These are phyloP conservation scores for Anolis apletophallus DNA, from an alignment of 2,797 vertebrate genomes.

Conservation along the genomic window DNA sequence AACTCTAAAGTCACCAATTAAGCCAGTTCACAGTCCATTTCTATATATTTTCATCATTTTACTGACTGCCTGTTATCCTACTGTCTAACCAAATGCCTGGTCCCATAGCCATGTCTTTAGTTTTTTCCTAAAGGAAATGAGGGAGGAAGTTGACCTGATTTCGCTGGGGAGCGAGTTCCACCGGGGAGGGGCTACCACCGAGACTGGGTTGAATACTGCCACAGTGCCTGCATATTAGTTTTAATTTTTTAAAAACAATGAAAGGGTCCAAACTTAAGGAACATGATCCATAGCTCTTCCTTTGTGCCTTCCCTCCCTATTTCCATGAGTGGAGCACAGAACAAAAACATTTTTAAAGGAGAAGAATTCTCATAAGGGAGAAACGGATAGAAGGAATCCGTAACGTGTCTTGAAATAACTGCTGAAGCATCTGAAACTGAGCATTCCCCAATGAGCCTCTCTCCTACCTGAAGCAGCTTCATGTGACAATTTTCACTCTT, in stretches of 20 bases:
- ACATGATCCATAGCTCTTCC: too few relatives aligned
- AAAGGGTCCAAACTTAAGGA: background rate
- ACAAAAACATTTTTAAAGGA: background rate
- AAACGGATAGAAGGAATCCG: background rate
- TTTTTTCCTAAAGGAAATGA: too few relatives aligned
- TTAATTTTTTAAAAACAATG: background rate
- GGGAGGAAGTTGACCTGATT: too few relatives aligned
- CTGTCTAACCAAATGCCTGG: too few relatives aligned
- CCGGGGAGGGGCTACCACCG: too few relatives aligned
- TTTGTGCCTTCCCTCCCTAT: background rate
- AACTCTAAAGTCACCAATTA: too few relatives aligned
- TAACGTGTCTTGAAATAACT: slow-evolving; percentile 18
- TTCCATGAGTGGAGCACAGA: background rate
- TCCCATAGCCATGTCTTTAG: too few relatives aligned
- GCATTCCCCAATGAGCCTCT: slow-evolving; percentile 18
- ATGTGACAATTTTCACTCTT: slow-evolving; percentile 7
- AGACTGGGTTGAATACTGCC: background rate
- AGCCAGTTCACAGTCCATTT: too few relatives aligned
- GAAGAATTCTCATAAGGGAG: slow-evolving; percentile 1
- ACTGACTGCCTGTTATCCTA: too few relatives aligned
- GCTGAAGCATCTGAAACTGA: slow-evolving; percentile 19
- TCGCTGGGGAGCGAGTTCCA: too few relatives aligned
- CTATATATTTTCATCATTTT: too few relatives aligned
- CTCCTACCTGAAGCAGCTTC: slow-evolving; percentile 34
- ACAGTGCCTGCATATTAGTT: background rate